Evolutionary conservation across 2,797 vertebrate genomes (phyloP), one percentile per base, ranked within the genome.

Genomic region (Sebastes iracundus): DNA sequence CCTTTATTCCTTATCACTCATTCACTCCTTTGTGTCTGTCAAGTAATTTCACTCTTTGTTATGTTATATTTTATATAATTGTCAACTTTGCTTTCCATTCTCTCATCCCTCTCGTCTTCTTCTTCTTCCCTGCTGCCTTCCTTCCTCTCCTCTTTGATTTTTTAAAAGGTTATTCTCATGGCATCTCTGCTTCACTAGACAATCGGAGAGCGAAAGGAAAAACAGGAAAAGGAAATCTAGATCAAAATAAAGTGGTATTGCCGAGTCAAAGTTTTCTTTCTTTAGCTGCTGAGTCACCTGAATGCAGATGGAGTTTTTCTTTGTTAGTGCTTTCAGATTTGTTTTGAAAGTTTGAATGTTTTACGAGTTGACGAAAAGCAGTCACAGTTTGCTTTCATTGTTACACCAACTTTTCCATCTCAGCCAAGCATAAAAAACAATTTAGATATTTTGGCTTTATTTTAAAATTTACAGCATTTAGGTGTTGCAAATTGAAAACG

Each of bases 111-210:
- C 58, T 6, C 22, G 7, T 46, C 20, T 22, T 23, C 74, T 52
- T 1, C 68, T 42, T 42, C 14, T 6, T 68, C 8, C 3, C 27
- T 46, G 5, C 14, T 23, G 2, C 25, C 28, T n/a, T 66, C 11
- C n/a, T 53, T 72, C 66, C 55, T 14, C 58, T 55, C 46, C 38
- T 7, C 28, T 74, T 64, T 35, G 38, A 63, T 74, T 79, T 18
- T 76, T 61, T 18, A 4, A 79, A 80, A 85, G 80, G 71, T 78
- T 81, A 42, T 30, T 62, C 60, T 82, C 46, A 18, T 63, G 63
- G 28, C 59, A 53, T 53, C 25, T 18, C 6, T n/a, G 18, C 46
- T 66, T 32, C 61, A 13, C 49, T 11, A 13, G 56, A 73, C 66
- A 73, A 8, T 6, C 2, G 6, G 12, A 77, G 42, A 69, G 33